Evolutionary conservation across 2,888 invertebrate genomes (phyloP).

Genomic region (Opisthograptis luteolata): DNA sequence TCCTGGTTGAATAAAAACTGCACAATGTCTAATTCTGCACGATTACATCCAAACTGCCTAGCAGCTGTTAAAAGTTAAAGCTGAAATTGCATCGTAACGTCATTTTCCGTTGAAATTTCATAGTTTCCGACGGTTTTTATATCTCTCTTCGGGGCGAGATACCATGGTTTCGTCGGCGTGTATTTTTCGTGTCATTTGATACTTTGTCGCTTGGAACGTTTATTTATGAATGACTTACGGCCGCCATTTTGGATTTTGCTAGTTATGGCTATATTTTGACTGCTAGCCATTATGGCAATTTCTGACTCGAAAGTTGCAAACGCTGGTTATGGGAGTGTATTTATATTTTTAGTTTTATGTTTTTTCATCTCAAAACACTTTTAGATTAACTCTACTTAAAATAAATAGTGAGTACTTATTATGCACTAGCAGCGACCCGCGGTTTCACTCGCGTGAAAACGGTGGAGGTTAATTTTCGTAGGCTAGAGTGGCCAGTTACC

Average conservation of each 20-base stretch:
- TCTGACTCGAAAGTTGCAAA: neutral
- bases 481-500: too few relatives aligned
- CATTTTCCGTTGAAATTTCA: conserved; percentile 8
- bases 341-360: too few relatives aligned
- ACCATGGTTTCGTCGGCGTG: neutral
- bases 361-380: too few relatives aligned
- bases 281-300: too few relatives aligned
- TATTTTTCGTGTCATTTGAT: conserved; percentile 19
- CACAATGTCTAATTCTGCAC: neutral
- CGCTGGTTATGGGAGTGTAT: too few relatives aligned
- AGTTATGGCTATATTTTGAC: too few relatives aligned
- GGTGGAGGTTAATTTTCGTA: too few relatives aligned
- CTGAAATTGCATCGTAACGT: conserved; percentile 2
- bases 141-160: neutral
- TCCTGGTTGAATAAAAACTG: neutral
- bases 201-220: conserved; percentile 11
- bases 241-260: conserved; percentile 19
- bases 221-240: conserved; percentile 1
- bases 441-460: too few relatives aligned
- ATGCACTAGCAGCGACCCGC: too few relatives aligned
- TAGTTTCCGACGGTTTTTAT: conserved; percentile 12
- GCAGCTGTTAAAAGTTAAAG: neutral
- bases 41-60: neutral
- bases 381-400: too few relatives aligned
- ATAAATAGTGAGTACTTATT: too few relatives aligned